Conservation (phyloP, 37 sponge, comb jelly and placozoan species). For the Aplysina aerophoba region DNA sequence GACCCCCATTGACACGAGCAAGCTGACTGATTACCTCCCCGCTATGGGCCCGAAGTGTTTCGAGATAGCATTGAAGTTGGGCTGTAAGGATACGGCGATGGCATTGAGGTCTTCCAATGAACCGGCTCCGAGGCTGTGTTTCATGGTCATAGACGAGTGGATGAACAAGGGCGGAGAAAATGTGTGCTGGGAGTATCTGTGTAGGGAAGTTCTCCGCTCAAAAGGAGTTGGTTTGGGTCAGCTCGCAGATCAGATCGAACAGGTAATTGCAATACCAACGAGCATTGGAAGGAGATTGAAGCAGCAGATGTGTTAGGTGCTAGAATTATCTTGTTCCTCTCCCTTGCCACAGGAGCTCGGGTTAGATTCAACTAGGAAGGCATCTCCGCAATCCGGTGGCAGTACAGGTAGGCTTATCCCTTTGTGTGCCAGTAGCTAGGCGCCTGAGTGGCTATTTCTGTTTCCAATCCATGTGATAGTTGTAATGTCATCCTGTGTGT, state of each 20-base stretch:
- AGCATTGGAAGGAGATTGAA: no score
- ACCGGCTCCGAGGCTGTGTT: neutral
- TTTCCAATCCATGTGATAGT: neutral
- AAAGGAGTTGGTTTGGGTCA: neutral
- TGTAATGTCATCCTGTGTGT: conserved; percentile 1
- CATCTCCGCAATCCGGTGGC: no score
- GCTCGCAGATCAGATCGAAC: neutral
- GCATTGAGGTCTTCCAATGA: neutral
- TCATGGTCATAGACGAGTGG: neutral
- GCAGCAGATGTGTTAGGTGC: no score
- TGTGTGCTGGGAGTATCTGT: neutral
- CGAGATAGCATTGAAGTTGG: conserved; percentile 15
- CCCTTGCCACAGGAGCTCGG: no score
- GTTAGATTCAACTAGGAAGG: no score
- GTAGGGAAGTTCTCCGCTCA: neutral
- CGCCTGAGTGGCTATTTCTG: neutral
- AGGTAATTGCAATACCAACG: neutral
- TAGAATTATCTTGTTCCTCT: no score
- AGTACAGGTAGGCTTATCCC: no score
- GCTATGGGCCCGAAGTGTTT: neutral
- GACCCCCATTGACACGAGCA: neutral
- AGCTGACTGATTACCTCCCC: neutral
- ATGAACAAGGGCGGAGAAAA: neutral
- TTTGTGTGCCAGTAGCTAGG: no score
- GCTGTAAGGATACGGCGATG: neutral